Base-by-base conservation (phyloP, 2,888 invertebrate species). In the Scaptomyza reducta region DNA sequence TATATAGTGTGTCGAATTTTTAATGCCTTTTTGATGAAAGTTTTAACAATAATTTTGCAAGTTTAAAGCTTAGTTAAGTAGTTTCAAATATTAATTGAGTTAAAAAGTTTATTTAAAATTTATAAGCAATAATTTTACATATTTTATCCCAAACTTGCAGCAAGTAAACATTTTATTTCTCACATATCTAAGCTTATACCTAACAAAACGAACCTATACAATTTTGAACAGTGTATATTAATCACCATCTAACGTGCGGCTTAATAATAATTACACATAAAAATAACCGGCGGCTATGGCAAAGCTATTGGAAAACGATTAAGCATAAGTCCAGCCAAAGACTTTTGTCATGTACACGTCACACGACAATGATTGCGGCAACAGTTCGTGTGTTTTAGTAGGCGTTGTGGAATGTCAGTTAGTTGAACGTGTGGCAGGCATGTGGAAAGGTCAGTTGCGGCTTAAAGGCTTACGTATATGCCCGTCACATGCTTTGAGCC, bases 401-500 rank as follows among this genome's bases (percentile, higher is more conserved):
- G 58, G 72, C 44, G 57, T 53, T 45, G 27, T 10, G 38, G 47
- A 51, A 63, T 63, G 55, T 11, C 58, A 60, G 49, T 54, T 54
- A 61, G 53, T 33, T 31, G 29, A 22, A 40, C 45, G 40, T 61
- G 33, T 46, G 53, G 42, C 53, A 59, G 13, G 10, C 63, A 62
- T 78, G 71, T 72, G 64, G 62, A 79, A 72, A 80, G 81, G 81
- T 82, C 83, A 77, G 72, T 83, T 75, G 65, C 74, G 66, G 79
- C 77, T 83, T 77, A 77, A 46, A 82, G 81, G 72, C 83, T 78
- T 78, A 74, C 49, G 56, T 64, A 61, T 64, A 61, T 59, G 69
- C 62, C 53, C 47, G 55, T 57, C 70, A 55, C 57, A 68, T 59
- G 77, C 65, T 56, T 67, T 68, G 65, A 77, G 70, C 50, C 65